Conservation (phyloP, 2,888 invertebrate species). For the Drosophila testacea region DNA sequence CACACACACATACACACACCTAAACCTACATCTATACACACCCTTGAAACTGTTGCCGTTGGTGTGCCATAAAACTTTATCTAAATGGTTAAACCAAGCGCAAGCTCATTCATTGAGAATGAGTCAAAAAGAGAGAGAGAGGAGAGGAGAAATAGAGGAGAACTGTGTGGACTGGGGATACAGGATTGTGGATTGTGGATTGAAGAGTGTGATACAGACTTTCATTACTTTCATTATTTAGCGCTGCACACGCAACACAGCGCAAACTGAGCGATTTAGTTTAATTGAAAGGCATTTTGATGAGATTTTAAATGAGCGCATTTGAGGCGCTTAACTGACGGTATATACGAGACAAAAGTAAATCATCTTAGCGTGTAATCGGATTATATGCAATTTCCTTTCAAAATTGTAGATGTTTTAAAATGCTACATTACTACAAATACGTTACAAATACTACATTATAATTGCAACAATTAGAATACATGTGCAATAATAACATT, state of each 20-base stretch:
- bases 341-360: slow-evolving; percentile 5
- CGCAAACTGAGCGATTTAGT: slow-evolving; percentile 68
- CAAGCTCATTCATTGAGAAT: slow-evolving; percentile 48
- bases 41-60: slow-evolving; percentile 55
- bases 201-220: slow-evolving; percentile 41
- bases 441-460: background rate
- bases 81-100: slow-evolving; percentile 77
- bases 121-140: background rate
- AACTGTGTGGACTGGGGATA: background rate
- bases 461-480: too few relatives aligned
- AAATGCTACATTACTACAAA: background rate
- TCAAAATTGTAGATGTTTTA: background rate
- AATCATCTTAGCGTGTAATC: slow-evolving; percentile 20
- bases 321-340: slow-evolving; percentile 42
- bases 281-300: slow-evolving; percentile 75
- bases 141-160: background rate
- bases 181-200: background rate
- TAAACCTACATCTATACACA: slow-evolving; percentile 21
- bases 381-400: slow-evolving; percentile 19
- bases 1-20: slow-evolving; percentile 10
- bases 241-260: slow-evolving; percentile 49
- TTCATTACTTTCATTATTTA: slow-evolving; percentile 75
- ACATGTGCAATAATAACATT: background rate
- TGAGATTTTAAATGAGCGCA: slow-evolving; percentile 68
- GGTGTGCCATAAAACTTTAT: slow-evolving; percentile 77